phyloP scores from a whole-genome alignment of 2,797 vertebrate genomes.

The Holocentrus rufus region DNA sequence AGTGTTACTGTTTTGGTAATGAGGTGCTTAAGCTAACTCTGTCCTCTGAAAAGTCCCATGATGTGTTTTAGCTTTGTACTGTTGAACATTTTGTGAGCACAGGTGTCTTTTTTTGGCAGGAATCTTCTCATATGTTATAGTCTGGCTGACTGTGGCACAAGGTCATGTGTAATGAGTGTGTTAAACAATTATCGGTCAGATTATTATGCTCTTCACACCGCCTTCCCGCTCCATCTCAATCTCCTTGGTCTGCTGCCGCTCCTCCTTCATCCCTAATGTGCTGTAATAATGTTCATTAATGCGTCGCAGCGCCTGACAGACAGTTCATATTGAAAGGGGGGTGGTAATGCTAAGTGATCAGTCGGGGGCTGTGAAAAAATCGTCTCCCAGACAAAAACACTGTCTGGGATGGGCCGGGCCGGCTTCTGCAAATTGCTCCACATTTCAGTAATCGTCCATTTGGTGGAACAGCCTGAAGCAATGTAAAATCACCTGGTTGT shows the following conservation, averaged over 20 bases:
- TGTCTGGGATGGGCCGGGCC: slow-evolving; percentile 1
- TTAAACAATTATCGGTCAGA: slow-evolving; percentile 70
- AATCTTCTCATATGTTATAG: slow-evolving; percentile 17
- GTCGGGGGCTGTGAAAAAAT: slow-evolving; percentile 9
- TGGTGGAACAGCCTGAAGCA: background rate
- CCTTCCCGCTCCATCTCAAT: slow-evolving; percentile 57
- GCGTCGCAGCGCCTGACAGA: slow-evolving; percentile 60
- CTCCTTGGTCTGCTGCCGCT: slow-evolving; percentile 60
- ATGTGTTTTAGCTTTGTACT: background rate
- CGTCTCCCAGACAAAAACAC: slow-evolving; percentile 14
- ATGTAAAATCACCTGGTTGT: slow-evolving; percentile 12
- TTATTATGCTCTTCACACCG: slow-evolving; percentile 71
- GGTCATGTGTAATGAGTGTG: slow-evolving; percentile 71
- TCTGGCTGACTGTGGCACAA: slow-evolving; percentile 61
- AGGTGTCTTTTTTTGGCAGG: background rate
- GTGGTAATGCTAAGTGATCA: slow-evolving; percentile 33
- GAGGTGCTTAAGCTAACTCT: background rate
- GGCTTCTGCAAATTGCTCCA: slow-evolving; percentile 11
- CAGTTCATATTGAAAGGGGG: slow-evolving; percentile 37
- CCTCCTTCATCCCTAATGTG: slow-evolving; percentile 71
- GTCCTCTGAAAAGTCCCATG: background rate
- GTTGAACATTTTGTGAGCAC: background rate
- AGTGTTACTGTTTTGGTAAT: background rate
- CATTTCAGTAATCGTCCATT: slow-evolving; percentile 3
- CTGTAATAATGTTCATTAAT: slow-evolving; percentile 68